A percentile compares a stretch with the other conserved stretches of the same genome.
Conservation (phyloP, 2,888 invertebrate species). For the Diogma glabrata region DNA sequence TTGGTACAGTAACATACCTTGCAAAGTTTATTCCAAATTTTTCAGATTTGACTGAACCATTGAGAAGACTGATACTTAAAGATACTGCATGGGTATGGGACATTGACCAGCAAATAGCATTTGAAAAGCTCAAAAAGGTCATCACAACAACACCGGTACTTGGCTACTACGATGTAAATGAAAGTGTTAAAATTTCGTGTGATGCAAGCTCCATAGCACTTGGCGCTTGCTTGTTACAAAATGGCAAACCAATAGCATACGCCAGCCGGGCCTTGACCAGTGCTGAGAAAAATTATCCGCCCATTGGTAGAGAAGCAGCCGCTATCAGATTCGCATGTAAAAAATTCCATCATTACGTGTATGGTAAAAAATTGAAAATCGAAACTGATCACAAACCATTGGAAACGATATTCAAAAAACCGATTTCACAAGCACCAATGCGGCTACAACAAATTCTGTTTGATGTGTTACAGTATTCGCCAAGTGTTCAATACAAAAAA, state of each 20-base stretch:
- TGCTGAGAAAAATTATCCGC: not conserved
- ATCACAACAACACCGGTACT: too few relatives aligned
- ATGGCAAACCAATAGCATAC: not conserved
- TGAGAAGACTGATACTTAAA: not conserved
- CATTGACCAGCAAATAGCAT: too few relatives aligned
- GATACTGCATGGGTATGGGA: too few relatives aligned
- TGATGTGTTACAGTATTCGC: too few relatives aligned
- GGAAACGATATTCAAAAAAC: not conserved
- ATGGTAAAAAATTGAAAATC: too few relatives aligned
- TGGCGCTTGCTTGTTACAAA: not conserved
- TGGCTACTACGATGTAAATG: not conserved
- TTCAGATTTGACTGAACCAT: not conserved
- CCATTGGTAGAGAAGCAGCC: not conserved
- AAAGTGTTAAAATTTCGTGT: constrained; percentile 2
- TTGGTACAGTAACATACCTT: not conserved
- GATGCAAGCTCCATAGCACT: not conserved
- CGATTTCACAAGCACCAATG: too few relatives aligned
- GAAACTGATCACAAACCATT: not conserved
- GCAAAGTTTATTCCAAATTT: not conserved
- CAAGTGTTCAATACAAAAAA: too few relatives aligned
- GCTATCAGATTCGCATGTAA: not conserved
- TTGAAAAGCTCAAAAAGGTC: too few relatives aligned
- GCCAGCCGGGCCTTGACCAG: too few relatives aligned
- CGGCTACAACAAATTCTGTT: too few relatives aligned
- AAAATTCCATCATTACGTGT: not conserved